phyloP scores from a whole-genome alignment of 2,797 vertebrate genomes.

The Neosilurus hyrtlii region DNA sequence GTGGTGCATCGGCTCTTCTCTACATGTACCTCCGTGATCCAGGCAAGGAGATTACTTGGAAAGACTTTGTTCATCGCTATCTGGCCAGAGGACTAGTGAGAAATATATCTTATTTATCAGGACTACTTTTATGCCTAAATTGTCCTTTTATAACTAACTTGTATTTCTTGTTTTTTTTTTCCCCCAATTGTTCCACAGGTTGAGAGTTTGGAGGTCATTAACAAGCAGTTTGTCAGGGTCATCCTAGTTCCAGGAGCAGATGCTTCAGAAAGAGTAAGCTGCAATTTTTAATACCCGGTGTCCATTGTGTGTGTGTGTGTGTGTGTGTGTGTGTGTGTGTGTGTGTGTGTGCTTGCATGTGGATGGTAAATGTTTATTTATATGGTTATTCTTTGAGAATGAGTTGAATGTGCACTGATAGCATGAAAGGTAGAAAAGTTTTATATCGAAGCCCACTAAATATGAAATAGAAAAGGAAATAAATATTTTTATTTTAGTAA shows the following conservation, averaged over 20 bases:
- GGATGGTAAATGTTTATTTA: too few relatives aligned
- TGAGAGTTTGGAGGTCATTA: conserved; percentile 78
- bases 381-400: too few relatives aligned
- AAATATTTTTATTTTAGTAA: too few relatives aligned
- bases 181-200: conserved; percentile 62
- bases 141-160: neutral
- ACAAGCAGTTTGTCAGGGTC: conserved; percentile 80
- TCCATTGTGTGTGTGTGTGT: too few relatives aligned
- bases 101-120: neutral
- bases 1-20: conserved; percentile 63
- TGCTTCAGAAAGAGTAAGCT: conserved; percentile 66
- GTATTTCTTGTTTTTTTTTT: neutral
- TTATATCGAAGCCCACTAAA: too few relatives aligned
- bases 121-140: neutral
- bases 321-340: too few relatives aligned
- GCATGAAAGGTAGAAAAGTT: too few relatives aligned
- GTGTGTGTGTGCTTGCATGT: too few relatives aligned
- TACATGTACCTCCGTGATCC: conserved; percentile 72
- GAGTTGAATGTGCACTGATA: too few relatives aligned
- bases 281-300: neutral
- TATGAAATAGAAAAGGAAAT: too few relatives aligned
- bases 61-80: conserved; percentile 78
- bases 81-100: conserved; percentile 77
- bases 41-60: conserved; percentile 81
- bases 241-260: conserved; percentile 68